These are phyloP conservation scores for Tokudaia tokunoshimensis DNA, from an alignment of 2,797 vertebrate genomes.

Conservation along the genomic window DNA sequence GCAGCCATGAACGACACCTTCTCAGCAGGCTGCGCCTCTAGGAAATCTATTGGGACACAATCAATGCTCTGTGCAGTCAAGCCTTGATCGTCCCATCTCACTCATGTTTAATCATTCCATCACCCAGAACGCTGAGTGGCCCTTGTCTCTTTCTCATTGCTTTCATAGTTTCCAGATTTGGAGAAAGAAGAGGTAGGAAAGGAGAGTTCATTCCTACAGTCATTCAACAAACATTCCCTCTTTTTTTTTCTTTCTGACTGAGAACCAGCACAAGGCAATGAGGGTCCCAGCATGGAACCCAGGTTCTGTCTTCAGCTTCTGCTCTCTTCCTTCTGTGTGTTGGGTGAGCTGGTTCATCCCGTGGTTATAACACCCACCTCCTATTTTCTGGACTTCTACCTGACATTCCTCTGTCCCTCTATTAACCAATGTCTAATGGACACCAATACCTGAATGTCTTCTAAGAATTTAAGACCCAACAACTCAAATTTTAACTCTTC, in stretches of 20 bases:
- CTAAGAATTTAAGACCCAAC: background rate
- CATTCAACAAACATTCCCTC: constrained; percentile 30
- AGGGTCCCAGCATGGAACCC: background rate
- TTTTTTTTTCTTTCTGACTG: background rate
- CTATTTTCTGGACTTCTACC: background rate
- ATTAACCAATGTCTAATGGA: background rate
- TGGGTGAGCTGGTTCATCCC: background rate
- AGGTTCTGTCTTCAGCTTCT: background rate
- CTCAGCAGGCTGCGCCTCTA: constrained; percentile 3
- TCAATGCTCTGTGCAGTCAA: constrained; percentile 92
- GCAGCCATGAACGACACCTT: background rate
- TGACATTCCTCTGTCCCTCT: background rate
- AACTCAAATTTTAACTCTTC: background rate
- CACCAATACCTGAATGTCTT: background rate
- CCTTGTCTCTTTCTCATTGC: constrained; percentile 78
- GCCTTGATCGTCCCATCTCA: constrained; percentile 92
- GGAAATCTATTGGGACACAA: constrained; percentile 90
- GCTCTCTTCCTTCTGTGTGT: background rate
- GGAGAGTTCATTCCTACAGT: background rate
- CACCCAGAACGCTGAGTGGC: constrained; percentile 83
- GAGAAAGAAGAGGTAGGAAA: constrained; percentile 45
- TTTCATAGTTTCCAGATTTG: constrained; percentile 10
- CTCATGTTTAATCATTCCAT: constrained; percentile 88
- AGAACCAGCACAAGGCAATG: background rate
- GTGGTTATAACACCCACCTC: background rate